Conservation (phyloP, 2,888 invertebrate genomes). For the Acanthosepion esculentum region DNA sequence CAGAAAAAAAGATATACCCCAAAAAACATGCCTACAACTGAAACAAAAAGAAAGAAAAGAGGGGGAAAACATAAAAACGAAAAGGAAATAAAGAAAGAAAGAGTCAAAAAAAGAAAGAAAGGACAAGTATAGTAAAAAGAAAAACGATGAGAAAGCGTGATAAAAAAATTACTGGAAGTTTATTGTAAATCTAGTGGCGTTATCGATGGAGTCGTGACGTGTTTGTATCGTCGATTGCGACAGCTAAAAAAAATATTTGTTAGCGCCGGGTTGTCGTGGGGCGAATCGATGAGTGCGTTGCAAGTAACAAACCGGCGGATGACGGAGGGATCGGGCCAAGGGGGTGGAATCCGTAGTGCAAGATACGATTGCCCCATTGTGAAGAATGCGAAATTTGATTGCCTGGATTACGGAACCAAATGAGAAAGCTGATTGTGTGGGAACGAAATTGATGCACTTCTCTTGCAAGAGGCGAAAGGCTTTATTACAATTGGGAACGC, state of each 20-base stretch:
- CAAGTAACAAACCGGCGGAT: not conserved
- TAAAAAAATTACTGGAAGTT: not conserved
- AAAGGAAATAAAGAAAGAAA: no score
- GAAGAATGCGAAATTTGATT: slow-evolving; percentile 15
- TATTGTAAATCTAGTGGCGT: not conserved
- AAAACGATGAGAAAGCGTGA: not conserved
- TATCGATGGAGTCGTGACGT: not conserved
- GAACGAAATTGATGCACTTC: not conserved
- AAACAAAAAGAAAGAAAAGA: not conserved
- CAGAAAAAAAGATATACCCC: no score
- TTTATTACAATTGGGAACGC: no score
- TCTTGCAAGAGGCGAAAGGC: not conserved
- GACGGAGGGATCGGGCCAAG: not conserved
- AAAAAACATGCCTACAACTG: no score
- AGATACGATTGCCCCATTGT: not conserved
- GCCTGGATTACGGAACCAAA: slow-evolving; percentile 20
- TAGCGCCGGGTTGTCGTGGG: no score
- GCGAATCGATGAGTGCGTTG: not conserved
- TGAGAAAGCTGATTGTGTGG: slow-evolving; percentile 4
- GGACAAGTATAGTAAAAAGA: not conserved
- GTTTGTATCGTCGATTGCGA: no score
- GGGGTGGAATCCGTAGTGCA: not conserved
- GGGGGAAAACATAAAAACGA: not conserved
- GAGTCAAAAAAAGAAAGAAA: not conserved
- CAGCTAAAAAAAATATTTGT: not conserved